A percentile compares a stretch with the other conserved stretches of the same genome.
These are phyloP conservation scores for Phengaris arion DNA, from an alignment of 2,888 invertebrate species.

Conservation along the genomic window DNA sequence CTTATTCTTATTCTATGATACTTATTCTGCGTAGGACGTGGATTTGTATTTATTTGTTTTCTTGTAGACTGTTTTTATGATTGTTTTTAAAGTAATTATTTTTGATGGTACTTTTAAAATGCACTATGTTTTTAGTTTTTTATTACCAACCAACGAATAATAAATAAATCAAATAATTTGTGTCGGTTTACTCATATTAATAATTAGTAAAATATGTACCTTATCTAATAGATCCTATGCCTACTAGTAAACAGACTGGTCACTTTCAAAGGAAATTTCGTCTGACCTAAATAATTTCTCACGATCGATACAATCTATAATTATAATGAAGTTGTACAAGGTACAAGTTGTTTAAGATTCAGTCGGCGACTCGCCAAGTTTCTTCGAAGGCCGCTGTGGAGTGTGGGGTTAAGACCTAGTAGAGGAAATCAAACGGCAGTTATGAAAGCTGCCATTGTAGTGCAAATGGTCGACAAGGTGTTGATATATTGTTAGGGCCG, in stretches of 20 bases:
- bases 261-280: background rate
- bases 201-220: background rate
- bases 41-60: background rate
- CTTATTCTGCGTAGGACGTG: background rate
- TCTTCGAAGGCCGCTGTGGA: constrained; percentile 26
- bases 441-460: constrained; percentile 47
- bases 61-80: background rate
- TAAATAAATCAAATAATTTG: no score
- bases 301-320: background rate
- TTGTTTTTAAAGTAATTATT: background rate
- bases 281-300: background rate
- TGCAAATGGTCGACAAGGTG: constrained; percentile 44
- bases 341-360: constrained; percentile 23
- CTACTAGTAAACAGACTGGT: background rate
- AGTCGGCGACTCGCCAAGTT: constrained; percentile 27
- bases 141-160: no score
- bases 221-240: background rate
- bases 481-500: constrained; percentile 30
- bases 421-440: constrained; percentile 33
- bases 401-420: constrained; percentile 27
- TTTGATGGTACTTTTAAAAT: no score
- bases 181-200: no score
- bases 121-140: no score
- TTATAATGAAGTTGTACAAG: constrained; percentile 18
- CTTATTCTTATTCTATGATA: no score